Base-by-base conservation (phyloP, 2,888 invertebrate species). In the Lasioglossum figueresi region DNA sequence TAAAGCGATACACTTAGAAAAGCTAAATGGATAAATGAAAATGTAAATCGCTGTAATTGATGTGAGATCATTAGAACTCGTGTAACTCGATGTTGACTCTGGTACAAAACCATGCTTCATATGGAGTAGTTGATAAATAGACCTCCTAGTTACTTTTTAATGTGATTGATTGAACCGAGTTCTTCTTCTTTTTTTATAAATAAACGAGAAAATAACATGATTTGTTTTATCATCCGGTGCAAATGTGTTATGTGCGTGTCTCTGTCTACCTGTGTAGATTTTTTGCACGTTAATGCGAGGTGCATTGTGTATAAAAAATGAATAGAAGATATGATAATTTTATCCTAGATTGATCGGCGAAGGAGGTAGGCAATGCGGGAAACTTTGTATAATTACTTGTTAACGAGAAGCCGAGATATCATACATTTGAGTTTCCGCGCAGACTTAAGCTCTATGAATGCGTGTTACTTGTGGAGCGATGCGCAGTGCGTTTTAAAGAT, bases 401-500 rank as follows among this genome's bases (percentile, higher is more conserved):
- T 88, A 80, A 66, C 34, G 72, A 71, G 68, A 72, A 63, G 59
- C 48, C 77, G 31, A 66, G 19, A 48, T 78, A 76, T 88, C 80
- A 83, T 88, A 85, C 86, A 77, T 86, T 88, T 88, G 80, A 88
- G 83, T 91, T 91, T 88, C 86, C 77, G 86, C 80, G 81, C 74
- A 79, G 84, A 88, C 84, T 88, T 89, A 79, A 83, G 81, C 52
- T 80, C 85, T 81, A 84, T 77, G 86, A 87, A 86, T 83, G 80
- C 82, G 80, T 89, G 90, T 88, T 81, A 88, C 76, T 77, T 82
- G 82, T 90, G 86, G 83, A 86, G 82, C 37, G 82, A 86, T 80
- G 87, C 80, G 88, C 86, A 91, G 92, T 91, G 89, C 92, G 91
- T 91, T 93, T 91, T 91, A 92, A 93, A 91, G 88, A 70, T 40